Evolutionary conservation across 1,140 invertebrate genomes (phyloP).

Genomic region (Drosophila simulans): DNA sequence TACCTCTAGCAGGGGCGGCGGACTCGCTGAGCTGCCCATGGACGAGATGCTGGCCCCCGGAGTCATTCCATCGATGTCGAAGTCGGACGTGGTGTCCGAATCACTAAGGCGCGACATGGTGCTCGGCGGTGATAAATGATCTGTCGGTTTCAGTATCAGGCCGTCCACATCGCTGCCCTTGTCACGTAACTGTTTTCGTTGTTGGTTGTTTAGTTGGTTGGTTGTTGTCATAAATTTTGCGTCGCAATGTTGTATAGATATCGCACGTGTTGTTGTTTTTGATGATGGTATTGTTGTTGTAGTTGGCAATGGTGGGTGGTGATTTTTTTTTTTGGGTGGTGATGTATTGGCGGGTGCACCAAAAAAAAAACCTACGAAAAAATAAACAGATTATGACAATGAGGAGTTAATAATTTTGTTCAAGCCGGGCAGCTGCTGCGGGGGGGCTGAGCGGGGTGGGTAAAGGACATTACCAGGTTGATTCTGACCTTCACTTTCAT

Average conservation of each 20-base stretch:
- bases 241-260: conserved; percentile 56
- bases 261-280: conserved; percentile 51
- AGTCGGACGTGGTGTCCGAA: conserved; percentile 95
- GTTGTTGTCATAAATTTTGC: conserved; percentile 71
- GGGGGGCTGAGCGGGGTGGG: conserved; percentile 16
- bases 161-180: conserved; percentile 85
- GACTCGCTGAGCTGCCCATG: conserved; percentile 93
- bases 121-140: conserved; percentile 96
- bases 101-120: conserved; percentile 95
- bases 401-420: conserved; percentile 62
- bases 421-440: conserved; percentile 53
- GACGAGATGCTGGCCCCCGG: conserved; percentile 92
- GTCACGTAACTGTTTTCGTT: conserved; percentile 77
- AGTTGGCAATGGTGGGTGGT: conserved; percentile 41
- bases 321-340: conserved; percentile 28
- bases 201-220: conserved; percentile 10
- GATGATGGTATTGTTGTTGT: conserved; percentile 15
- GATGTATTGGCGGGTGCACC: conserved; percentile 62
- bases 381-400: conserved; percentile 51
- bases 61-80: conserved; percentile 91
- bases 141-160: conserved; percentile 88
- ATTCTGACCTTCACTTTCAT: conserved; percentile 20
- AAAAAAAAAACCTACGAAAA: conserved; percentile 51
- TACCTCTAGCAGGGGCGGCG: conserved; percentile 87
- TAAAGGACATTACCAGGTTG: conserved; percentile 38